Percentiles rank a stretch among this genome's conserved stretches.
Conservation (phyloP, 2,888 invertebrate genomes). For the Kuschelorhynchus macadamiae region DNA sequence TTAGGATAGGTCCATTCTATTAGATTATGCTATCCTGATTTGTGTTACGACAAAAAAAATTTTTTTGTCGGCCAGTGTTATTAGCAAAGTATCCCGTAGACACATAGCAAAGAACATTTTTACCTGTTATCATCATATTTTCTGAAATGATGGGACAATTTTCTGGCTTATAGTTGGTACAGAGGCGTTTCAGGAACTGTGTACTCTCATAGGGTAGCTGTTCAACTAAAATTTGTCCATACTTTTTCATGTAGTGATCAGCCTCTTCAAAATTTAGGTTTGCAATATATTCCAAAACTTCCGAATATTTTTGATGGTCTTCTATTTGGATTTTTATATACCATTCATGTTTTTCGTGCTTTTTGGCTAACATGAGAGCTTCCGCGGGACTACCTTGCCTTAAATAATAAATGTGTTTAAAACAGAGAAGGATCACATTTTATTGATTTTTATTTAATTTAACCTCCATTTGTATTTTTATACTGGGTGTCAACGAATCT, state of each 20-base stretch:
- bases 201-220: constrained; percentile 86
- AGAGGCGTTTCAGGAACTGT: constrained; percentile 83
- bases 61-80: no score
- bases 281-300: constrained; percentile 86
- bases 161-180: constrained; percentile 80
- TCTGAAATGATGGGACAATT: constrained; percentile 72
- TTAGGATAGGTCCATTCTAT: no score
- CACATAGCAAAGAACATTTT: constrained; percentile 39
- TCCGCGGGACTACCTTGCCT: constrained; percentile 85
- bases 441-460: no score
- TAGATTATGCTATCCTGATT: no score
- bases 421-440: no score
- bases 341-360: constrained; percentile 87
- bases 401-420: constrained; percentile 12
- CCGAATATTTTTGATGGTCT: constrained; percentile 83
- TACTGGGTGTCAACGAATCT: no score
- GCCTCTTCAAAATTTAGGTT: constrained; percentile 84
- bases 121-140: constrained; percentile 55
- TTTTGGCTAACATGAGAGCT: constrained; percentile 86
- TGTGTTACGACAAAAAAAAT: no score
- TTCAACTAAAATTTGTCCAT: constrained; percentile 86
- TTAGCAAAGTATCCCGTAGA: no score
- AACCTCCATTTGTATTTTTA: no score
- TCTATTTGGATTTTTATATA: constrained; percentile 90
- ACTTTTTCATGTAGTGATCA: constrained; percentile 84